Evolutionary conservation across 2,113 vertebrate species (phyloP), one percentile per base, ranked within the genome.

Genomic region (Cygnus buccinator): DNA sequence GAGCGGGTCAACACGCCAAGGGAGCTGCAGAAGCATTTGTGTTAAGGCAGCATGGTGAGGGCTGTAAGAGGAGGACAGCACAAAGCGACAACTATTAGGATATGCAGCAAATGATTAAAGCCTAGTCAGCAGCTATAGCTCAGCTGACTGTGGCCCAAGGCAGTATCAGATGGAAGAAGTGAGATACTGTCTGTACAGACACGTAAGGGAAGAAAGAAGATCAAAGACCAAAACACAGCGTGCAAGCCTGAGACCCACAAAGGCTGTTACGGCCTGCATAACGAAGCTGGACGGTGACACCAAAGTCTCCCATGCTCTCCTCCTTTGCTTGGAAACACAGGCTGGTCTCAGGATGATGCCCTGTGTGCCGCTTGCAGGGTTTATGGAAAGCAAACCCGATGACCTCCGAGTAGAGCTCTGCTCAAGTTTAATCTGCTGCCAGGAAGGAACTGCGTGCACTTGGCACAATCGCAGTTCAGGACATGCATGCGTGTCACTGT

Each of bases 151-250:
- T 22, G 28, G 61, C 76, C 66, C 77, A 43, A 2, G 2, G 84
- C 70, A 79, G 68, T 48, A 66, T 35, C 66, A 71, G 90, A 89
- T 26, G 29, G 68, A 94, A 80, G 48, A 74, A 95, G 59, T 19
- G 35, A 88, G 65, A 84, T 62, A 44, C n/a, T 31, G 37, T 44
- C 92, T 90, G 52, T n/a, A 75, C 4, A 35, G 35, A 54, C 91
- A 84, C 83, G 87, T 74, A 92, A 90, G 72, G 37, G 55, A 84
- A 79, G 28, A 80, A 85, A 66, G 59, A 80, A 4, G 22, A 80
- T 17, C 70, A 25, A n/a, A 81, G 29, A 57, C 43, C 37, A 72
- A 91, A 94, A 90, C 13, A 29, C 31, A 81, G 61, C 59, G 35
- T 6, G 28, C 9, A 26, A 90, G 29, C 28, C 6, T 41, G 46